Base-by-base conservation (phyloP, 2,888 invertebrate genomes). In the Campopleginae sp. region DNA sequence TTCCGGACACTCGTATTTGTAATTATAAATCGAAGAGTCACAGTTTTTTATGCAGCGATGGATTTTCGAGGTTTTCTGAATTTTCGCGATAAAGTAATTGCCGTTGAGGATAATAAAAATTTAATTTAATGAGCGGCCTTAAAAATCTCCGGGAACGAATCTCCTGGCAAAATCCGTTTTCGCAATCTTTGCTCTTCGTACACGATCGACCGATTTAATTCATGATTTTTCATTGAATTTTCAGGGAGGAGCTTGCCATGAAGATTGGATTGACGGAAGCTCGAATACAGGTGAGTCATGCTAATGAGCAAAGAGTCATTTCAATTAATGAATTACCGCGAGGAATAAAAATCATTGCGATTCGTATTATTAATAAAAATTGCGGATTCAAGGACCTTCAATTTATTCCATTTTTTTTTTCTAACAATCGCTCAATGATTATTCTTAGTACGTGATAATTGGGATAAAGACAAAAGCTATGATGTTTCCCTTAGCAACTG, bases 181-280 rank as follows among this genome's bases (percentile, higher is more conserved):
- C 38, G 27, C 51, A 51, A 38, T 44, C 79, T 85, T 80, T 86
- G 81, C 80, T 85, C 66, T 70, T 33, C 12, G n/a, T 68, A 70
- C 84, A 63, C n/a, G n/a, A 82, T 85, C 86, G 79, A 83, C 63
- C 51, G 42, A 58, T 75, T 70, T 54, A 63, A 82, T 48, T 61
- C 2, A 65, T 12, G 33, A 42, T 63, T 46, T 79, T 75, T 79
- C 51, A 86, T 87, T 87, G 33, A 8, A 86, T 88, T 84, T 97
- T 82, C 97, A 98, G 98, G 94, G 98, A 98, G 94, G 98, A 98
- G 94, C 95, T 98, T 86, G 98, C 98, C 51, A 97, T 98, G 97
- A 98, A 98, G 95, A 98, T 98, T 91, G 98, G 98, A 90, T 95
- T 98, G 89, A 98, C 98, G 70, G 98, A 98, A 95, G 98, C 98